Evolutionary conservation across 2,113 vertebrate genomes (phyloP), one percentile per base, ranked within the genome.

Genomic region (Panthera tigris): DNA sequence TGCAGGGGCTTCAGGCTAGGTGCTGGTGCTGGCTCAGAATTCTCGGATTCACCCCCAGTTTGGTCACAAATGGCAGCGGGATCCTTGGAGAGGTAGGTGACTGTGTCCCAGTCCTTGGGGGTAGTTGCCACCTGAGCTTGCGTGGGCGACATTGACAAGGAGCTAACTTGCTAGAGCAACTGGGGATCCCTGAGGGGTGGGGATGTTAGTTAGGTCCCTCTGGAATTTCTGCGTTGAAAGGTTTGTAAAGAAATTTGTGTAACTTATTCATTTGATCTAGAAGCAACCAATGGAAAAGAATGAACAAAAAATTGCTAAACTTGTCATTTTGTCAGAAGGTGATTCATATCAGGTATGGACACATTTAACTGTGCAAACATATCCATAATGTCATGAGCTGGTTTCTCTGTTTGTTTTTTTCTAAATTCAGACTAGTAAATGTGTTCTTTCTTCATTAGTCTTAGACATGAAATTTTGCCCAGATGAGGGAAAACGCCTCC

Each of bases 301-400:
- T 45, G 1, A 45, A 91, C 36, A 63, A 12, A 55, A 31, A 27
- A 39, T 31, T 94, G 41, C 12, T 65, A 23, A 50, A 73, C 19
- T 74, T 80, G 69, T 61, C 15, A 66, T 92, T 92, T 92, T 66
- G 39, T 94, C 16, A 89, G 7, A 84, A 39, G 29, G 73, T 12
- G 39, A 4, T 61, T 92, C 7, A 33, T 65, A 33, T 0, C 14
- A 63, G 78, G 39, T 61, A 57, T 66, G 3, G 25, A 65, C 69
- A 41, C 50, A 90, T 65, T 63, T 93, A 52, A 57, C 1, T 27
- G 7, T 23, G 1, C 4, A 8, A n/a, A 31, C 2, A 11, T 63
- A 76, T 27, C 68, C 9, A 63, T 41, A 95, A 61, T 55, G 41
- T 78, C 55, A 65, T 29, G 82, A 33, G 12, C 19, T 91, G n/a